These are phyloP conservation scores for Nerophis ophidion DNA, from an alignment of 2,113 vertebrate genomes.

Conservation along the genomic window DNA sequence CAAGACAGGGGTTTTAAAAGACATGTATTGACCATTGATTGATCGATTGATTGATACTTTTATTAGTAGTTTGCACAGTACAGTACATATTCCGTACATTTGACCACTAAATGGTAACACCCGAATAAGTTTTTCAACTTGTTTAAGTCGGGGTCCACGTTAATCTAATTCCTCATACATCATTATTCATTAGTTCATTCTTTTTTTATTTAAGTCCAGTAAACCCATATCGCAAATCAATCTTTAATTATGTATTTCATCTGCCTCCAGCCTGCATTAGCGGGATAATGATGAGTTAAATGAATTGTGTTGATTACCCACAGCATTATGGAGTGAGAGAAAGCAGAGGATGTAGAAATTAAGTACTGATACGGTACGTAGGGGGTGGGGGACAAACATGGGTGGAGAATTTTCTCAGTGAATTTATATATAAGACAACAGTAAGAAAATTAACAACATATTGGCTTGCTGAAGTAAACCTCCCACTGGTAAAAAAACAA, in stretches of 20 bases:
- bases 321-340: constrained; percentile 13
- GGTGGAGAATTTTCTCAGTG: not conserved
- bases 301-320: constrained; percentile 35
- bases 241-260: constrained; percentile 41
- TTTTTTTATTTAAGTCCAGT: not conserved
- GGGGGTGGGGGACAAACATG: not conserved
- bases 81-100: too few relatives aligned
- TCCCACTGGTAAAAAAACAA: constrained; percentile 57
- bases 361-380: not conserved
- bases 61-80: too few relatives aligned
- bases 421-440: not conserved
- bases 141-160: too few relatives aligned
- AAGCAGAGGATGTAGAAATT: not conserved
- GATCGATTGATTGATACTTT: too few relatives aligned
- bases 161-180: constrained; percentile 3
- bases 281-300: constrained; percentile 30
- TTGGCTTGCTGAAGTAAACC: constrained; percentile 40
- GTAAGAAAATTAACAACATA: constrained; percentile 23
- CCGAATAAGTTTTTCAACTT: too few relatives aligned
- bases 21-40: not conserved
- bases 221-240: constrained; percentile 24
- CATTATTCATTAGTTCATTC: not conserved
- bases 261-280: constrained; percentile 5
- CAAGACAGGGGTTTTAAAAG: not conserved
- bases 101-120: too few relatives aligned